A percentile compares a stretch with the other conserved stretches of the same genome.
phyloP scores from a whole-genome alignment of 2,113 vertebrate genomes.

The Passer domesticus region DNA sequence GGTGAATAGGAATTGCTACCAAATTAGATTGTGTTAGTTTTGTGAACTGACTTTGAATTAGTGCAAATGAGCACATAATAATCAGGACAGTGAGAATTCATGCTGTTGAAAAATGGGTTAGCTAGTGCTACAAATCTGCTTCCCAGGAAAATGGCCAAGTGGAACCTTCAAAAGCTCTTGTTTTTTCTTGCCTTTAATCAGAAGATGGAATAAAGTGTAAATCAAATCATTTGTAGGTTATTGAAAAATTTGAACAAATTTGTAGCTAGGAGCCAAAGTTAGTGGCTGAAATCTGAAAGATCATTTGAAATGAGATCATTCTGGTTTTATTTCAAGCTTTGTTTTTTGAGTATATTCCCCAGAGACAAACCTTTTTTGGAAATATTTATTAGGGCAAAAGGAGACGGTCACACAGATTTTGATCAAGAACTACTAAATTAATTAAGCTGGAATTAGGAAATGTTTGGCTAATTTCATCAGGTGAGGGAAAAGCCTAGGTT shows the following conservation, averaged over 20 bases:
- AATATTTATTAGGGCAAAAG: neutral
- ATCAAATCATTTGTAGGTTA: neutral
- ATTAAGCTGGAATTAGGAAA: neutral
- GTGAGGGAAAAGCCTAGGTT: neutral
- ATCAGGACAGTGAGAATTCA: slow-evolving; percentile 56
- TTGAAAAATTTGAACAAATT: neutral
- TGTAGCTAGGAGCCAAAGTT: neutral
- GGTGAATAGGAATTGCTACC: neutral
- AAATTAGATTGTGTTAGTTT: slow-evolving; percentile 13
- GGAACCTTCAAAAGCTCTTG: neutral
- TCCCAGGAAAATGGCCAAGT: slow-evolving; percentile 50
- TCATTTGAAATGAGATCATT: neutral
- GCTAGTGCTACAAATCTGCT: slow-evolving; percentile 41
- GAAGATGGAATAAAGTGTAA: neutral
- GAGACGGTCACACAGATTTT: neutral
- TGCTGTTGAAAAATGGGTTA: slow-evolving; percentile 59
- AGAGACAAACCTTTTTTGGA: neutral
- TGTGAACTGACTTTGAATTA: slow-evolving; percentile 48
- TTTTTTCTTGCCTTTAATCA: neutral
- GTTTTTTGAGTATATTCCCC: neutral
- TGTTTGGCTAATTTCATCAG: neutral
- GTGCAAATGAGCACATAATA: slow-evolving; percentile 41
- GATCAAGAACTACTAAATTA: neutral
- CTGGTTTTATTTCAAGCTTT: neutral
- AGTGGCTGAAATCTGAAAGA: neutral